Evolutionary conservation across 2,797 vertebrate genomes (phyloP), one percentile per base, ranked within the genome.

Genomic region (Linurgus olivaceus): DNA sequence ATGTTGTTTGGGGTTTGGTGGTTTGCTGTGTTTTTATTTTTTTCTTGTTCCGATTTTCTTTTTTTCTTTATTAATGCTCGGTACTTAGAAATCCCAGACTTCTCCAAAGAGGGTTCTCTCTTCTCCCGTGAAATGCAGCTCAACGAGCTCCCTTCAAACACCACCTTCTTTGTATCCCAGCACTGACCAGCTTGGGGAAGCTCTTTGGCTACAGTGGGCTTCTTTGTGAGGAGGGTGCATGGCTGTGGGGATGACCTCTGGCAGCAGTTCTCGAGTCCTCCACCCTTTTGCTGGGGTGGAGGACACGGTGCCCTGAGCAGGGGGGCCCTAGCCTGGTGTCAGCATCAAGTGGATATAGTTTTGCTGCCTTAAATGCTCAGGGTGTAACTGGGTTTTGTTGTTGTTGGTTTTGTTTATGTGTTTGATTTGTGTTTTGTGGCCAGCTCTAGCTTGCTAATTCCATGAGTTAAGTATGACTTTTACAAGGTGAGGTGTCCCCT

Each of bases 241-340:
- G 42, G 52, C 44, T 75, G 24, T 58, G 54, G 42, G 73, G 33
- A 24, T 83, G 81, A 86, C 47, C 78, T 68, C 65, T 47, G 55
- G 0, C 3, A 63, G 65, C 50, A 71, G 29, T 31, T 57, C 74
- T n/a, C 4, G 1, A 29, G 21, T n/a, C 9, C 38, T 65, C 21
- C 72, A 40, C 51, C 45, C 33, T 71, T 73, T 74, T 7, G 44
- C 31, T 17, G 18, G 26, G 11, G 28, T 8, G n/a, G 19, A 50
- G 35, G 37, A 14, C 11, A 4, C 1, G 0, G 38, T 45, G 35
- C 14, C 8, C 4, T 12, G 18, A 26, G 37, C 19, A 52, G 17
- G 6, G 14, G n/a, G 7, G 7, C 17, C 13, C 20, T 29, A 2
- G 33, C 17, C 31, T 10, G 11, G 3, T 67, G 58, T 45, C 65